Evolutionary conservation across 2,888 invertebrate species (phyloP), one percentile per base, ranked within the genome.

Genomic region (Anticlea derivata): DNA sequence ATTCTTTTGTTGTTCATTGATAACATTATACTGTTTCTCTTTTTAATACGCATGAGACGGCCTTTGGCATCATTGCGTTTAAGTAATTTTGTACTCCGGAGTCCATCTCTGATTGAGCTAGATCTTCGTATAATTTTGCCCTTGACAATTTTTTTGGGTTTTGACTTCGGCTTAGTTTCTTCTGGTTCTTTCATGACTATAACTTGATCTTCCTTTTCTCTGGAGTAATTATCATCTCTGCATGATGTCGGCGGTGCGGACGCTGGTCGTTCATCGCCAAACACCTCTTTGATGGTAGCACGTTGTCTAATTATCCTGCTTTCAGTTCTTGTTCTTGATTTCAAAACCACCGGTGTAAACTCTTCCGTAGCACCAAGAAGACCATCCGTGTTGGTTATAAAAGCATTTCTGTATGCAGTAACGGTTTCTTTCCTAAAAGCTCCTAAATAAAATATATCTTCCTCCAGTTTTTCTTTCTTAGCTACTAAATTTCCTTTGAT

Each of bases 261-360:
- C 0, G 96, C 96, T 0, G 96, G 96, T 30, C 96, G 90, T 68
- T 96, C 96, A 56, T 89, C 89, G 0, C 96, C 96, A 76, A 96
- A 96, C 1, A 96, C 95, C 83, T 96, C 96, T 62, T 95, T 94
- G 31, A 96, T 96, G 1, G 95, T 95, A 30, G 95, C 95, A 66
- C 94, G 91, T 70, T 94, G 94, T 76, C 95, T 95, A 23, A 87
- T 65, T 33, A 94, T 92, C 66, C 95, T 91, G 35, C 94, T 95
- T 74, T 96, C 95, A 23, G 94, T 95, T 66, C 96, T 91, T 10
- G 96, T 96, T 66, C 96, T 91, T 34, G 95, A 93, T 71, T 95
- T 94, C 51, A 95, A 72, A 38, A 96, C 93, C 23, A 95, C 92
- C 0, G 96, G 94, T 22, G 94, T 92, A 68, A 96, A 95, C 58